Evolutionary conservation across 2,888 invertebrate species (phyloP).

Genomic region (Agrypnus murinus): DNA sequence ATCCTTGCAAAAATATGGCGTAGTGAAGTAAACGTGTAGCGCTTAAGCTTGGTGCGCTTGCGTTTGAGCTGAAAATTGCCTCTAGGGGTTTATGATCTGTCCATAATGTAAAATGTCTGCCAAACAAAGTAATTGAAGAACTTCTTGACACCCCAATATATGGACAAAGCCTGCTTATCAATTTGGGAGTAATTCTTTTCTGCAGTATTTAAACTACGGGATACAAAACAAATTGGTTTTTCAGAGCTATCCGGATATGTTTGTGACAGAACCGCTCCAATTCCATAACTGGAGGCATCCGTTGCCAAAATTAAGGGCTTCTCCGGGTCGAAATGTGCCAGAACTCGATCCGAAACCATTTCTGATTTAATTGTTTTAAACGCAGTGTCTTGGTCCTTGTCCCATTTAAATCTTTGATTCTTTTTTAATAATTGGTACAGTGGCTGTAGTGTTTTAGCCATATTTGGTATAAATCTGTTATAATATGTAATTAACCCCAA

Average conservation of each 20-base stretch:
- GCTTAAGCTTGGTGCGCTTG: not conserved
- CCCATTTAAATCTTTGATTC: too few species aligned
- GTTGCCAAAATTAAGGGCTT: conserved; percentile 13
- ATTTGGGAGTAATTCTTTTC: conserved; percentile 38
- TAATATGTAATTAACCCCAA: too few species aligned
- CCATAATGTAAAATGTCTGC: conserved; percentile 33
- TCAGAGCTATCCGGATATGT: conserved; percentile 28
- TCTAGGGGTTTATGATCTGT: conserved; percentile 41
- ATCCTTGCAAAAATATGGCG: conserved; percentile 14
- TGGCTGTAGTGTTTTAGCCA: conserved; percentile 16
- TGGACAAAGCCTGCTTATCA: conserved; percentile 38
- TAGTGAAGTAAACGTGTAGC: conserved; percentile 19
- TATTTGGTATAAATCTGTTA: not conserved
- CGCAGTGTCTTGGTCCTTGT: too few species aligned
- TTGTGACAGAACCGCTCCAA: conserved; percentile 24
- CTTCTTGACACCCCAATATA: conserved; percentile 26
- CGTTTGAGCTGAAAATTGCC: conserved; percentile 32
- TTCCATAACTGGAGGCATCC: conserved; percentile 3
- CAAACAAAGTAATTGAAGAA: conserved; percentile 40
- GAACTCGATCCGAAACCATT: conserved; percentile 27
- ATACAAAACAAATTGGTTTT: conserved; percentile 52
- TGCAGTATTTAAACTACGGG: conserved; percentile 41
- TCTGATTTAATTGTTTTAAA: too few species aligned
- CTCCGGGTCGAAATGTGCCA: conserved; percentile 6
- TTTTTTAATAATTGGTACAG: conserved; percentile 34